Percentiles rank a stretch among this genome's conserved stretches.
These are phyloP conservation scores for Tapirus indicus DNA, from an alignment of 2,797 vertebrate genomes.

Conservation along the genomic window DNA sequence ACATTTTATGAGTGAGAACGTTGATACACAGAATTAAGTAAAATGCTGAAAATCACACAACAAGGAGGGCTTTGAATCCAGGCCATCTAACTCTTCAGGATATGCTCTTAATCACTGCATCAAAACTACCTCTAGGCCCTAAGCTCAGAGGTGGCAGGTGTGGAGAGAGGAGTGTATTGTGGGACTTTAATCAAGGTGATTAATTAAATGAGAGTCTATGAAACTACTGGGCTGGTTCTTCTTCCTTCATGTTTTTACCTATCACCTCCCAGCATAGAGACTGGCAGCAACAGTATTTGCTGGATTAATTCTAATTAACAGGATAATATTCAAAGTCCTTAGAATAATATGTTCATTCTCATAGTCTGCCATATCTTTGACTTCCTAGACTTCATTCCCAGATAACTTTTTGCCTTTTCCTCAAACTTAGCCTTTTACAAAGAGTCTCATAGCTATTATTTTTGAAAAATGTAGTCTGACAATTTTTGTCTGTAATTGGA, in stretches of 20 bases:
- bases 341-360: neutral
- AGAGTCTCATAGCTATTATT: neutral
- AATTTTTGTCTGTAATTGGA: neutral
- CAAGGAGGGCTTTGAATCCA: neutral
- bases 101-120: neutral
- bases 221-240: neutral
- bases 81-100: neutral
- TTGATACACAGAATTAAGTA: neutral
- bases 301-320: conserved; percentile 13
- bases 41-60: neutral
- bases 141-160: neutral
- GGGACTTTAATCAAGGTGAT: neutral
- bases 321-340: neutral
- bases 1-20: neutral
- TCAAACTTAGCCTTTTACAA: neutral
- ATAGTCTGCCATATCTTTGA: neutral
- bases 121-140: neutral
- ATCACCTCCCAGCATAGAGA: neutral
- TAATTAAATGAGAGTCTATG: neutral
- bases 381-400: neutral
- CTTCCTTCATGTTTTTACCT: neutral
- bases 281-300: neutral
- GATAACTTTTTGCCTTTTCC: neutral
- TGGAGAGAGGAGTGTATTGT: neutral
- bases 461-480: neutral